Evolutionary conservation across 2,797 vertebrate genomes (phyloP).

Genomic region (Bradypodion pumilum): DNA sequence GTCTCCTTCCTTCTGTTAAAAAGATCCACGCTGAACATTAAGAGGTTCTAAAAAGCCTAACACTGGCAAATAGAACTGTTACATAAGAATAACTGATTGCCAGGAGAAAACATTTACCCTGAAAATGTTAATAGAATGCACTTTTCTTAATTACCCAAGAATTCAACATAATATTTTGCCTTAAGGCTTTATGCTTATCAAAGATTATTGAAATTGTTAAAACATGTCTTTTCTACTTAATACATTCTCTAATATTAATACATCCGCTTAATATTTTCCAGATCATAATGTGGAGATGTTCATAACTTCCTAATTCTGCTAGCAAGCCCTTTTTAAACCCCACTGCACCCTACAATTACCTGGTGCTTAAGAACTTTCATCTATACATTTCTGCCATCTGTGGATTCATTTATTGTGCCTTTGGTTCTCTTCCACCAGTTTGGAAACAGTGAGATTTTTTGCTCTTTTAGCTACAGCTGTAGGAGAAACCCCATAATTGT

Average conservation of each 20-base stretch:
- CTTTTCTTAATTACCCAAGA: slow-evolving; percentile 60
- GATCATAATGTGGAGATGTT: slow-evolving; percentile 50
- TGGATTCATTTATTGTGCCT: background rate
- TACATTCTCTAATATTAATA: too few species aligned
- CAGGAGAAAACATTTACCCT: slow-evolving; percentile 48
- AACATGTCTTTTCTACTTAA: background rate
- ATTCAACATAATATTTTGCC: slow-evolving; percentile 50
- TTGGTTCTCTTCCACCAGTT: background rate
- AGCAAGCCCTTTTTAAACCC: background rate
- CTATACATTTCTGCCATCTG: background rate
- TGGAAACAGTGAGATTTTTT: background rate
- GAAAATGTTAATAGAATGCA: slow-evolving; percentile 60
- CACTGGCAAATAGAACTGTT: background rate
- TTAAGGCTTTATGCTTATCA: slow-evolving; percentile 61
- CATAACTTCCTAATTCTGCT: background rate
- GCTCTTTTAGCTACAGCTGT: background rate
- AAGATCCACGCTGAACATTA: slow-evolving; percentile 4
- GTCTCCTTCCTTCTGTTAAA: rapidly evolving
- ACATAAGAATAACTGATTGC: background rate
- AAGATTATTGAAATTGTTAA: slow-evolving; percentile 53
- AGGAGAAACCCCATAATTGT: background rate
- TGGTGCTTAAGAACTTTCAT: background rate
- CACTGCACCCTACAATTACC: too few species aligned
- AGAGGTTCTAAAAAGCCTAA: slow-evolving; percentile 1
- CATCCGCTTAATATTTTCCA: slow-evolving; percentile 22